A percentile compares a stretch with the other conserved stretches of the same genome.
These are phyloP conservation scores for Hippocampus mohnikei DNA, from an alignment of 2,113 vertebrate genomes.

Conservation along the genomic window DNA sequence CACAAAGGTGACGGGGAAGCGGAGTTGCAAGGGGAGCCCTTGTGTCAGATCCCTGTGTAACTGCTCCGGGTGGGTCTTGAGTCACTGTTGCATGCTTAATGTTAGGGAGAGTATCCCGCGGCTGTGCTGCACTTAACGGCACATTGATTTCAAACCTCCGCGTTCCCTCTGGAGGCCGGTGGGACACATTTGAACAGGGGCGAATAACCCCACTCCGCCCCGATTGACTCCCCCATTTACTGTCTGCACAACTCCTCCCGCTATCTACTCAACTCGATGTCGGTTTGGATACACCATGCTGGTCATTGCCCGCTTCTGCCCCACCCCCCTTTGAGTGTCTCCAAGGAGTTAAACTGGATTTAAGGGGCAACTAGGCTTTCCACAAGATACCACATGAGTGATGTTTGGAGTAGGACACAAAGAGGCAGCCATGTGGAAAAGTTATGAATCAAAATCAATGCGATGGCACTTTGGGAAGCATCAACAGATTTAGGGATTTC, in stretches of 20 bases:
- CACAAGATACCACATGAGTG: constrained; percentile 45
- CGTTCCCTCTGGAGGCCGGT: constrained; percentile 61
- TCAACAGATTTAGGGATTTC: constrained; percentile 67
- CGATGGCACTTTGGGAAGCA: constrained; percentile 72
- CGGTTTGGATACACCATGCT: constrained; percentile 49
- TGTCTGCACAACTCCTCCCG: constrained; percentile 39
- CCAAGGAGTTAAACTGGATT: constrained; percentile 36
- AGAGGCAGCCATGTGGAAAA: constrained; percentile 60
- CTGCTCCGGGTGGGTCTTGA: constrained; percentile 29
- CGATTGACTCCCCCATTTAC: constrained; percentile 48
- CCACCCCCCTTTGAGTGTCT: constrained; percentile 19
- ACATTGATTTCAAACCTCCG: constrained; percentile 76
- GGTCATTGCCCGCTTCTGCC: constrained; percentile 32
- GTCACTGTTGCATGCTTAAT: constrained; percentile 67
- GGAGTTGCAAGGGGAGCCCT: constrained; percentile 35
- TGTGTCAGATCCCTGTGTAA: constrained; percentile 32
- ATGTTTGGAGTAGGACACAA: constrained; percentile 38
- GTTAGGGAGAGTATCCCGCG: constrained; percentile 52
- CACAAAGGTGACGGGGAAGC: constrained; percentile 49
- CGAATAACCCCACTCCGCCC: constrained; percentile 21
- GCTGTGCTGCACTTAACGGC: constrained; percentile 78
- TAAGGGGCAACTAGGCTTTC: constrained; percentile 46
- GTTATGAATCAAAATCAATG: constrained; percentile 76
- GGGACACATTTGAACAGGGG: constrained; percentile 46
- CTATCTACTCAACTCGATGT: constrained; percentile 28